phyloP scores from a whole-genome alignment of 2,888 invertebrate genomes.

The Phengaris arion region DNA sequence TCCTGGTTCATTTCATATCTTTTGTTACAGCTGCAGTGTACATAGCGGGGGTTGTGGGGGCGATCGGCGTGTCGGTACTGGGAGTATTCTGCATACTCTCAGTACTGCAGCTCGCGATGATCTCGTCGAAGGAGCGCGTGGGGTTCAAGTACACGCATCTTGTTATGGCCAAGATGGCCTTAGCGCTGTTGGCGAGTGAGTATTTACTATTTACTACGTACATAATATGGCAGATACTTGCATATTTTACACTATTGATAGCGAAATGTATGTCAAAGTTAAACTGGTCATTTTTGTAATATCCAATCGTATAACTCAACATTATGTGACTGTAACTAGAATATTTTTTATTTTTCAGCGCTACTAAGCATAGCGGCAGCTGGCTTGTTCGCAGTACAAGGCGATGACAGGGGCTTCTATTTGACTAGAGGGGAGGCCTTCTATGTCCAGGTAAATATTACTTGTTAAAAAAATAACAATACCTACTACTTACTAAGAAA shows the following conservation, averaged over 20 bases:
- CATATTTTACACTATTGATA: no score
- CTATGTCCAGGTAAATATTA: constrained; percentile 86
- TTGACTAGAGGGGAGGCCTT: constrained; percentile 90
- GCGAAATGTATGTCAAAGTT: no score
- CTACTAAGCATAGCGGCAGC: constrained; percentile 89
- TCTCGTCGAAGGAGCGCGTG: constrained; percentile 89
- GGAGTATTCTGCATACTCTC: constrained; percentile 89
- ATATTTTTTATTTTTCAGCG: constrained; percentile 70
- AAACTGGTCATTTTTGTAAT: no score
- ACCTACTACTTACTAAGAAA: no score
- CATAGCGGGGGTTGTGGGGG: constrained; percentile 89
- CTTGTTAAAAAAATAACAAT: no score
- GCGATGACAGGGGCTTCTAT: constrained; percentile 89
- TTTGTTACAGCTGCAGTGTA: constrained; percentile 85
- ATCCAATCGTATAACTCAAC: not conserved
- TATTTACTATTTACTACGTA: constrained; percentile 39
- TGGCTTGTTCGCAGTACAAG: constrained; percentile 90
- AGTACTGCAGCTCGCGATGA: constrained; percentile 91
- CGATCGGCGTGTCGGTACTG: constrained; percentile 85
- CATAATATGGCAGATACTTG: no score
- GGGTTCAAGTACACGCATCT: constrained; percentile 87
- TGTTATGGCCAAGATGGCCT: constrained; percentile 87
- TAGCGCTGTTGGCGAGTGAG: constrained; percentile 89
- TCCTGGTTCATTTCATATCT: no score
- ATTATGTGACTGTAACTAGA: not conserved